Base-by-base conservation (phyloP, 2,113 vertebrate species). In the Ctenodactylus gundi region DNA sequence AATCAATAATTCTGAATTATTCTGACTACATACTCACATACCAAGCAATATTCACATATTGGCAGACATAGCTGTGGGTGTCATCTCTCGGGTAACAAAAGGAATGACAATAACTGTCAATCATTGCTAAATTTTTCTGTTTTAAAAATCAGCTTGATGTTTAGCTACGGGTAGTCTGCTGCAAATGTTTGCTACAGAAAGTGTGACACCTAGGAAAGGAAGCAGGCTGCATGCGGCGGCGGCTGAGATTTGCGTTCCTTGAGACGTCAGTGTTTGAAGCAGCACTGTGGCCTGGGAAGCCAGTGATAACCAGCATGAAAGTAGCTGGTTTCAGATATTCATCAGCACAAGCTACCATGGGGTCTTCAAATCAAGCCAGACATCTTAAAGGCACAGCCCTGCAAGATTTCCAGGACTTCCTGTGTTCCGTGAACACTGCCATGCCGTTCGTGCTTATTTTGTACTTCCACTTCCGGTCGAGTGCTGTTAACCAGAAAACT, bases 331-430 rank as follows among this genome's bases (percentile, higher is more conserved):
- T 87, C 57, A 84, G 60, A 62, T 88, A 77, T 31, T 65, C 60
- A 73, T 88, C 85, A 94, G 60, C 62, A 44, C 51, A 72, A 83
- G 75, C 58, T 77, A 85, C 31, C 68, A 44, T 51, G 25, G 78
- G 49, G 49, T 89, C 92, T 80, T 90, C 81, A 93, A 94, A 87
- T 88, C 65, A 62, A 64, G 55, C 88, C 90, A 94, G 82, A 94
- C 82, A 92, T 80, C 90, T 88, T 88, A 67, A 93, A 93, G 91
- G 96, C 93, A 92, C 96, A 68, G 67, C 75, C 93, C 96, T 97
- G 94, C 96, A 97, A 94, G 95, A 94, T 95, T 97, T 97, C 96
- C 96, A 97, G 94, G 58, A 93, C 95, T 97, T 97, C 96, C 97
- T 97, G 97, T 96, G 85, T 96, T 96, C 96, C 89, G 62, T 95